phyloP scores from a whole-genome alignment of 1,140 invertebrate genomes.

The Formica exsecta region DNA sequence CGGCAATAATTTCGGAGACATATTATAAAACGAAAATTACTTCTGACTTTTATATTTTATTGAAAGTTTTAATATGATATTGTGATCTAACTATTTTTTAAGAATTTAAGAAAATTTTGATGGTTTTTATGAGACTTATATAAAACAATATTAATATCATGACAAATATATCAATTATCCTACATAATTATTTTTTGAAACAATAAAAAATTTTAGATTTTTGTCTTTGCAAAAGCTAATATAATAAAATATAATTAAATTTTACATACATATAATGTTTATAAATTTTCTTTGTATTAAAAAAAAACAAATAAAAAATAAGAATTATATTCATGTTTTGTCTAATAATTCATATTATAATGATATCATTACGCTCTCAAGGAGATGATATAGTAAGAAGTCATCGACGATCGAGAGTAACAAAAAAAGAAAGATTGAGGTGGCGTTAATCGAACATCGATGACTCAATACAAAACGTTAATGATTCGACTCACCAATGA shows the following conservation, averaged over 20 bases:
- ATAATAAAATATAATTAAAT: not conserved
- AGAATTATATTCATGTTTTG: not conserved
- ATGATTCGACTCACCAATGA: conserved; percentile 68
- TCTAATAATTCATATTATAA: conserved; percentile 3
- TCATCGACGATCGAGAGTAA: conserved; percentile 2
- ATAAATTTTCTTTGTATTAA: conserved; percentile 6
- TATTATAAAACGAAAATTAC: conserved; percentile 12
- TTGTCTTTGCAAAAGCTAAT: not conserved
- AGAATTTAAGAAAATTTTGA: not conserved
- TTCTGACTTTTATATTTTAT: not conserved
- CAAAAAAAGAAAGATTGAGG: conserved; percentile 39
- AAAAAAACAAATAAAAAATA: not conserved
- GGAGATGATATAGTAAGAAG: conserved; percentile 15
- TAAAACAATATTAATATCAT: not conserved
- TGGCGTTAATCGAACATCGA: conserved; percentile 64
- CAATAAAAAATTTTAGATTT: not conserved
- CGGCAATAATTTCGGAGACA: not conserved
- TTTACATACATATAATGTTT: not conserved
- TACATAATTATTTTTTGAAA: not conserved
- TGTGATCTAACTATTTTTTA: not conserved
- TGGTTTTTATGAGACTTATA: not conserved
- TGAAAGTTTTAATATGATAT: conserved; percentile 21
- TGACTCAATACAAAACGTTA: conserved; percentile 64
- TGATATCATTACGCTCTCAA: not conserved
- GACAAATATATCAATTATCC: no score